phyloP scores from a whole-genome alignment of 1,140 invertebrate species.

The silkworm (Bombyx mori) region DNA sequence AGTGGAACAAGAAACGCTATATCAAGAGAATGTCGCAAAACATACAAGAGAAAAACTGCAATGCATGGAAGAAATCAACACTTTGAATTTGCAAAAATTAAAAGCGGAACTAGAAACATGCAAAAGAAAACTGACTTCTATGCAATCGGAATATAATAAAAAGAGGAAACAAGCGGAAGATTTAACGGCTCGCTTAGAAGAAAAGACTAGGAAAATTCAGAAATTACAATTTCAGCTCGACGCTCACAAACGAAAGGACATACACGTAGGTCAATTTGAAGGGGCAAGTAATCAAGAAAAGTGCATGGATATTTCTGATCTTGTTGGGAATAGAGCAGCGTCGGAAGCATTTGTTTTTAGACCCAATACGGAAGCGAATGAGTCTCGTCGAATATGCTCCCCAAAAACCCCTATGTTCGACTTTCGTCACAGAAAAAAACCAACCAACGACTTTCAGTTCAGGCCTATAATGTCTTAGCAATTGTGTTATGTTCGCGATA shows the following conservation, averaged over 20 bases:
- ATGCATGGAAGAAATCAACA: slow-evolving; percentile 60
- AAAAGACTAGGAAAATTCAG: slow-evolving; percentile 61
- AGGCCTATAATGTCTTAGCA: slow-evolving; percentile 28
- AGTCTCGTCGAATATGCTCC: slow-evolving; percentile 41
- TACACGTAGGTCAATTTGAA: slow-evolving; percentile 43
- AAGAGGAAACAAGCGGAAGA: slow-evolving; percentile 62
- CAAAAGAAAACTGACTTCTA: slow-evolving; percentile 56
- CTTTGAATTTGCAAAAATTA: slow-evolving; percentile 55
- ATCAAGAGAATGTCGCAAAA: slow-evolving; percentile 61
- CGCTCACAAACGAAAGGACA: slow-evolving; percentile 52
- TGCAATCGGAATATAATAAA: slow-evolving; percentile 59
- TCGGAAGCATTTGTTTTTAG: slow-evolving; percentile 53
- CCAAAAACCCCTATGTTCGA: slow-evolving; percentile 57
- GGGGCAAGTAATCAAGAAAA: slow-evolving; percentile 30
- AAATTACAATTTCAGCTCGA: slow-evolving; percentile 61
- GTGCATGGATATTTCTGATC: slow-evolving; percentile 55
- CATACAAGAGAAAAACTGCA: slow-evolving; percentile 59
- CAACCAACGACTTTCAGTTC: slow-evolving; percentile 43
- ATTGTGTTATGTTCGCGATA: not conserved
- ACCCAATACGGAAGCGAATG: slow-evolving; percentile 45
- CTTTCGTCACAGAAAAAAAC: slow-evolving; percentile 43
- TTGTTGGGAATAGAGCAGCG: slow-evolving; percentile 39
- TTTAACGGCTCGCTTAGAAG: slow-evolving; percentile 51
- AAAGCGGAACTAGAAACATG: slow-evolving; percentile 60
- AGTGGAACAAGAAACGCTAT: slow-evolving; percentile 65